Conservation (phyloP, 1,140 invertebrate genomes). For the Hypsibius dujardini region DNA sequence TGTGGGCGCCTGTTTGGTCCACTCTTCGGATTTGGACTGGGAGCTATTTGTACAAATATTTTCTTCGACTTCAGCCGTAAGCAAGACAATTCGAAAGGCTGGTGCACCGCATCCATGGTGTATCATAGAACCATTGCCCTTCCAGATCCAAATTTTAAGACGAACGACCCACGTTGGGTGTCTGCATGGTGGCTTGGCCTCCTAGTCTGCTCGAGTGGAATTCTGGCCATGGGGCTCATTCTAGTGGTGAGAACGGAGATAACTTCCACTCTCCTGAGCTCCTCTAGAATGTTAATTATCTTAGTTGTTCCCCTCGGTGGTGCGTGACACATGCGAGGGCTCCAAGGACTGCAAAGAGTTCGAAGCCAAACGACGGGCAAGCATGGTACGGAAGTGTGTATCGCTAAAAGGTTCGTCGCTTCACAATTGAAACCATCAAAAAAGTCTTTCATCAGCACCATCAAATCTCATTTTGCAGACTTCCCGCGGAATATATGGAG, state of each 20-base stretch:
- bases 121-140: too few species aligned
- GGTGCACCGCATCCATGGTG: too few species aligned
- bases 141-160: constrained; percentile 50
- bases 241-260: not conserved
- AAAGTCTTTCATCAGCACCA: not conserved
- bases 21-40: constrained; percentile 68
- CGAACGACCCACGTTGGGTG: constrained; percentile 70
- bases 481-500: not conserved
- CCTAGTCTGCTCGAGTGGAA: constrained; percentile 24
- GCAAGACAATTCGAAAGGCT: constrained; percentile 33
- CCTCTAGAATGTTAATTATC: not conserved
- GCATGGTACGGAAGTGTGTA: not conserved
- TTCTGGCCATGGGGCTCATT: not conserved
- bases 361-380: not conserved
- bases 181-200: constrained; percentile 77
- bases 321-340: not conserved
- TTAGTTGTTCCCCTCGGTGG: not conserved
- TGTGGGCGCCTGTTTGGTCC: constrained; percentile 74
- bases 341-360: not conserved
- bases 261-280: not conserved
- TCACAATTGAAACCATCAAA: too few species aligned
- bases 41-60: constrained; percentile 65
- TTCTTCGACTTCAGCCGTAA: constrained; percentile 49
- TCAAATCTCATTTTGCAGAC: not conserved
- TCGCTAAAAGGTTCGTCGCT: not conserved